phyloP scores from a whole-genome alignment of 1,140 invertebrate species.

The Yoshiicerus persimilis region DNA sequence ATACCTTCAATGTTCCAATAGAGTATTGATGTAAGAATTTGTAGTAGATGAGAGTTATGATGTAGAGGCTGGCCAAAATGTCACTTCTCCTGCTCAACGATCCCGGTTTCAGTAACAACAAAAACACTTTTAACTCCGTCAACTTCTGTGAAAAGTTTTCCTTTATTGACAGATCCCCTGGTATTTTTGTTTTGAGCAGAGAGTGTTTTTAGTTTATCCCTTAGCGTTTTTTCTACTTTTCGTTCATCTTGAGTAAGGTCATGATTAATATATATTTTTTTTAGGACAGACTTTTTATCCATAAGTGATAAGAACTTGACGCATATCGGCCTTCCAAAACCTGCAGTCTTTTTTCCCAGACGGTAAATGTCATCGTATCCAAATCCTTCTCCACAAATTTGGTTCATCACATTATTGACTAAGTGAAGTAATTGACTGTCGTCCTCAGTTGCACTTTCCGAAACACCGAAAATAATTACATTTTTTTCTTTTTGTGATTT shows the following conservation, averaged over 20 bases:
- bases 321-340: too few relatives aligned
- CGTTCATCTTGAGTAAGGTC: neutral
- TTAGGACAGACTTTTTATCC: neutral
- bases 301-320: neutral
- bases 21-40: too few relatives aligned
- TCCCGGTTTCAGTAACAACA: neutral
- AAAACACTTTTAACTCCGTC: neutral
- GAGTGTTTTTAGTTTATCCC: neutral
- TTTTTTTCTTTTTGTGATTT: neutral
- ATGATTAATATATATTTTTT: neutral
- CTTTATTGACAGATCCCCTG: neutral
- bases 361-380: neutral
- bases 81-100: too few relatives aligned
- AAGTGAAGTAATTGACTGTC: neutral
- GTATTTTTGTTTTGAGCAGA: neutral
- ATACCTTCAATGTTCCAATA: neutral
- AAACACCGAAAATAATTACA: neutral
- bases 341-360: too few relatives aligned
- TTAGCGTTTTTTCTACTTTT: neutral
- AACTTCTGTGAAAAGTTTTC: neutral
- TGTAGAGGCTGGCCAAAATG: too few relatives aligned
- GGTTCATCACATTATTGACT: neutral
- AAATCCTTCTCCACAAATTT: neutral
- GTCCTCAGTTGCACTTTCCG: neutral
- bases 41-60: too few relatives aligned